Evolutionary conservation across 2,888 invertebrate genomes (phyloP).

Genomic region (Nesidiocoris tenuis): DNA sequence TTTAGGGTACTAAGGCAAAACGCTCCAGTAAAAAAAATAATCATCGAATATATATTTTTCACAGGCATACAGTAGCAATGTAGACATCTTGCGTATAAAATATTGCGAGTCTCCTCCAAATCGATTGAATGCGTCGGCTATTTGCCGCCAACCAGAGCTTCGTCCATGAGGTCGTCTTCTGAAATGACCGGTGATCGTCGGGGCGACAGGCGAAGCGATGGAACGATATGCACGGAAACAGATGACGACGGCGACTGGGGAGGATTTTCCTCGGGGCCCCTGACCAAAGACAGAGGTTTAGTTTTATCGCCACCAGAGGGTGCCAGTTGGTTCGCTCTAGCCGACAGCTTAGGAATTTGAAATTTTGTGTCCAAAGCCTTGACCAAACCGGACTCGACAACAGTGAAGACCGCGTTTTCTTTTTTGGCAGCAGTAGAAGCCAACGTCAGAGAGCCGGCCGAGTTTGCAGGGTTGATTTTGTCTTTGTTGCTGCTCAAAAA

Average conservation of each 20-base stretch:
- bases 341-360: conserved; percentile 81
- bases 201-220: conserved; percentile 67
- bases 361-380: conserved; percentile 79
- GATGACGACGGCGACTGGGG: conserved; percentile 59
- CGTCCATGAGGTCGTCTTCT: conserved; percentile 88
- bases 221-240: conserved; percentile 73
- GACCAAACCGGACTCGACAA: conserved; percentile 60
- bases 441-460: neutral
- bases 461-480: conserved; percentile 15
- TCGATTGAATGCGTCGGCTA: conserved; percentile 51
- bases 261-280: conserved; percentile 52
- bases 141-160: conserved; percentile 78
- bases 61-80: neutral
- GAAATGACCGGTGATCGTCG: conserved; percentile 77
- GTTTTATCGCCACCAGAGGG: conserved; percentile 48
- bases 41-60: conserved; percentile 33
- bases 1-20: too few species aligned
- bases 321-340: conserved; percentile 54
- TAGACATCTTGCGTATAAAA: neutral
- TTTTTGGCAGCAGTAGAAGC: neutral
- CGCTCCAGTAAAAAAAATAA: conserved; percentile 25
- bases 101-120: conserved; percentile 19
- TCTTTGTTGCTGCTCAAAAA: conserved; percentile 1
- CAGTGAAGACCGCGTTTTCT: conserved; percentile 16
- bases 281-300: conserved; percentile 26